Conservation (phyloP, 2,113 vertebrate species). For the Nothocercus nigrocapillus region DNA sequence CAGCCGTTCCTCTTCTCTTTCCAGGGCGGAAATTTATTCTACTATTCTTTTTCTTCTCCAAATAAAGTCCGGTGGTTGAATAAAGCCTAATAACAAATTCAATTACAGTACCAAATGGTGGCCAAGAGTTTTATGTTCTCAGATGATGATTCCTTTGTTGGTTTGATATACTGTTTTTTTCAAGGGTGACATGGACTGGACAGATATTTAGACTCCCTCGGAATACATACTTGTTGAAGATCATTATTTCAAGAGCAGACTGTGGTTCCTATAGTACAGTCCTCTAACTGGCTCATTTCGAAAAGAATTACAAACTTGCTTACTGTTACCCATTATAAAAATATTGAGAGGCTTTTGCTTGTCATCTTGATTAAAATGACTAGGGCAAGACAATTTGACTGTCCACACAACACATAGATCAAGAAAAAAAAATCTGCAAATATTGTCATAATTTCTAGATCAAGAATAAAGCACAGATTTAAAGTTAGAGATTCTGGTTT, state of each 20-base stretch:
- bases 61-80: background rate
- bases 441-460: background rate
- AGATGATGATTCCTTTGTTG: background rate
- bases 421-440: background rate
- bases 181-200: background rate
- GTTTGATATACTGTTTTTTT: background rate
- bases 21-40: background rate
- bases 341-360: background rate
- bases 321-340: background rate
- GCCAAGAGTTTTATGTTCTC: background rate
- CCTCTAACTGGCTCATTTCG: background rate
- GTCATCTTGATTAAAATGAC: background rate
- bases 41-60: background rate
- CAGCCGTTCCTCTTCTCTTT: background rate
- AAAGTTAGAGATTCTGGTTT: background rate
- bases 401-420: background rate
- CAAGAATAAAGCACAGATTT: background rate
- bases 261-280: background rate
- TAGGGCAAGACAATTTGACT: background rate
- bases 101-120: background rate
- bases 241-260: background rate
- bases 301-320: accelerated
- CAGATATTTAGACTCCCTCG: background rate
- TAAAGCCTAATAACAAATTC: background rate
- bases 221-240: accelerated